Percentiles rank a stretch among this genome's conserved stretches.
These are phyloP conservation scores for Drosophila hamatofila DNA, from an alignment of 2,888 invertebrate genomes.

Conservation along the genomic window DNA sequence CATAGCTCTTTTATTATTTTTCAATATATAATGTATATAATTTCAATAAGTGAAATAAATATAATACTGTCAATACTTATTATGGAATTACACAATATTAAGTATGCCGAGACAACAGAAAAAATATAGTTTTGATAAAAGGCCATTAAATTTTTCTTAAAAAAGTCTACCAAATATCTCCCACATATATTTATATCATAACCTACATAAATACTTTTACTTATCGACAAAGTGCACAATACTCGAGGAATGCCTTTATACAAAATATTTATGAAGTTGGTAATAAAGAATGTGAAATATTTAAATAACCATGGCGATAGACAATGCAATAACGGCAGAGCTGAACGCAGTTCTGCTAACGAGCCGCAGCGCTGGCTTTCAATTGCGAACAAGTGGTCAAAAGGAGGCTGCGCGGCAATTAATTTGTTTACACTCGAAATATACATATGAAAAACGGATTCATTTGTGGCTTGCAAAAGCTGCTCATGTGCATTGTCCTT, in stretches of 20 bases:
- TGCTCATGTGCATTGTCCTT: conserved; percentile 13
- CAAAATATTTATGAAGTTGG: background rate
- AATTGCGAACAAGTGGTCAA: conserved; percentile 5
- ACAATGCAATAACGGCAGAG: background rate
- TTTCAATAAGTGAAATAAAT: too few species aligned
- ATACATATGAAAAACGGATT: conserved; percentile 9
- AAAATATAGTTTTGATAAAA: too few species aligned
- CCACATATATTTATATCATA: too few species aligned
- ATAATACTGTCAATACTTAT: too few species aligned
- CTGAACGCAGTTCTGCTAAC: conserved; percentile 6
- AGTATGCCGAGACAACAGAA: too few species aligned
- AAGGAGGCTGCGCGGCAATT: conserved; percentile 10
- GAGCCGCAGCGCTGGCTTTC: background rate
- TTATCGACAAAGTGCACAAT: background rate
- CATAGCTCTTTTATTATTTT: too few species aligned
- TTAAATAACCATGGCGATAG: background rate
- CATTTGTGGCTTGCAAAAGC: conserved; percentile 5
- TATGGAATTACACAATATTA: too few species aligned
- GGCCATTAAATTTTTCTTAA: too few species aligned
- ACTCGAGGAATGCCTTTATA: background rate
- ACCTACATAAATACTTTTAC: too few species aligned
- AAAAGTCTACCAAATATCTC: too few species aligned
- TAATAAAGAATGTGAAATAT: background rate
- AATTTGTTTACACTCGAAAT: conserved; percentile 31
- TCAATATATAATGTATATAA: too few species aligned